Evolutionary conservation across 2,113 vertebrate species (phyloP).

Genomic region (Ageneiosus marmoratus): DNA sequence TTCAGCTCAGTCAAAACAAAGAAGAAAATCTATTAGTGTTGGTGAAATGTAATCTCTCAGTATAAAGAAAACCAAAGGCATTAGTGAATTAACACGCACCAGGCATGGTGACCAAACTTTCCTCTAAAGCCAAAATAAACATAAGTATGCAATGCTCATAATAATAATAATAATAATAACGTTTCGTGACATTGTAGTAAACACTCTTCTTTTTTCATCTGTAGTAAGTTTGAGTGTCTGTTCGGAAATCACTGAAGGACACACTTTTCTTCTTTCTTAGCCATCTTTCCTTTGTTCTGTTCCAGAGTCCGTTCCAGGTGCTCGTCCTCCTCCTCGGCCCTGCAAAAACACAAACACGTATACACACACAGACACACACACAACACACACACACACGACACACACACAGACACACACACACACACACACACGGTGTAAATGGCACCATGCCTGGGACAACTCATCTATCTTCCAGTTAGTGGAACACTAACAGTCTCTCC

Average conservation of each 20-base stretch:
- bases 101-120: conserved; percentile 29
- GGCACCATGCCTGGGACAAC: neutral
- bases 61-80: conserved; percentile 63
- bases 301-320: conserved; percentile 97
- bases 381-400: conserved; percentile 47
- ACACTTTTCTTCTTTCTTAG: conserved; percentile 98
- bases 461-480: conserved; percentile 1
- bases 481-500: neutral
- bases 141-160: conserved; percentile 50
- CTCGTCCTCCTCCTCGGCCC: conserved; percentile 97
- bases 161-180: conserved; percentile 43
- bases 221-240: conserved; percentile 14
- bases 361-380: conserved; percentile 43
- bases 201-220: conserved; percentile 18
- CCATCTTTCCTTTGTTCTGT: conserved; percentile 99
- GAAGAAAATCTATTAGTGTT: conserved; percentile 34
- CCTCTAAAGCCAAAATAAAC: conserved; percentile 42
- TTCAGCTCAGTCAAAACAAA: conserved; percentile 53
- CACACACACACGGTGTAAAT: too few species aligned
- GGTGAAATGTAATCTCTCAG: conserved; percentile 50
- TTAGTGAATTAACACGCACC: conserved; percentile 46
- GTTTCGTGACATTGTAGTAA: conserved; percentile 43
- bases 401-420: conserved; percentile 32
- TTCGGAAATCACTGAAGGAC: conserved; percentile 82
- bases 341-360: conserved; percentile 61